Evolutionary conservation across 1,140 invertebrate species (phyloP), one percentile per base, ranked within the genome.

Genomic region (Orius laevigatus): DNA sequence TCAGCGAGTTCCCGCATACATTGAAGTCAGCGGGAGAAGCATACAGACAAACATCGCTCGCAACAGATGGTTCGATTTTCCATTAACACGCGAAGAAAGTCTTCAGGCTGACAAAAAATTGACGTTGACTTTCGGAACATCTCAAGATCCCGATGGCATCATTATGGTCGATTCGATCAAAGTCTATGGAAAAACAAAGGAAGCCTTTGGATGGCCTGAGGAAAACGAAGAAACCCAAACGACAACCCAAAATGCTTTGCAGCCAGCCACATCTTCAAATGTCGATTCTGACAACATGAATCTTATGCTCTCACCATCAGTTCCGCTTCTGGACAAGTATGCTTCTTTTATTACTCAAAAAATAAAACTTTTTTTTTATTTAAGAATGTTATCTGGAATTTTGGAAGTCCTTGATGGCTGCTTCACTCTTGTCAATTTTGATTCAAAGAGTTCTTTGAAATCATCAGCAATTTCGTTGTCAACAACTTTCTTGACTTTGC

Each of bases 201-300:
- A 96, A 62, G 70, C 79, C 0, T 94, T 97, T 66, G 91, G 90
- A 36, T 97, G 92, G 93, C 91, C 92, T 0, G 92, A 97, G 64
- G 92, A 96, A 60, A 76, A 73, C 10, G 91, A 95, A 58, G 91
- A 95, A 52, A 73, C 79, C 25, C 65, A 75, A 4, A 70, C 75
- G 46, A 70, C 73, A 50, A 69, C 72, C 31, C 66, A 73, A 2
- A 67, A 71, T 11, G 59, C 65, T 3, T 64, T 65, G 8, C 62
- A 62, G 25, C 52, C 59, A 16, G 50, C 61, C 15, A 62, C 67
- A 25, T 25, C 25, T 25, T 25, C 25, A 25, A 25, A 25, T 25
- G 25, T 25, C 3, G 25, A 25, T 25, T 25, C 25, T 25, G 25
- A 25, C 25, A 25, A 25, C 8, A 8, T 25, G 25, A 25, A 25